A percentile compares a stretch with the other conserved stretches of the same genome.
Evolutionary conservation across 2,797 vertebrate species (phyloP).

Genomic region (Synanceia verrucosa): DNA sequence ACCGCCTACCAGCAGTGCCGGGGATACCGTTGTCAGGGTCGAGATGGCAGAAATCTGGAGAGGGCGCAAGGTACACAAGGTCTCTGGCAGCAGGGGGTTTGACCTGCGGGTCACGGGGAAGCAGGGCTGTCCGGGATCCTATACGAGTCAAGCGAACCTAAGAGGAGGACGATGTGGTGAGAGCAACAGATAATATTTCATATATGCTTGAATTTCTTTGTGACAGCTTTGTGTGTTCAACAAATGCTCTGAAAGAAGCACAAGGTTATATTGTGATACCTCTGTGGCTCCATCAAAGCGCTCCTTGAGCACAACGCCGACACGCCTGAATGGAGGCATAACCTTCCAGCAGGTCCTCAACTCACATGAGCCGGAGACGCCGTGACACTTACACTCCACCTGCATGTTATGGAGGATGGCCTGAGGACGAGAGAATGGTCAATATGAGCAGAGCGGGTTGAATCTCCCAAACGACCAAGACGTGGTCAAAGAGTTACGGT

Average conservation of each 20-base stretch:
- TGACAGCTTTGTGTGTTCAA: not conserved
- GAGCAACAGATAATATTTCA: not conserved
- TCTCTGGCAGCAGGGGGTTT: slow-evolving; percentile 83
- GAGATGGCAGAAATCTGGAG: slow-evolving; percentile 82
- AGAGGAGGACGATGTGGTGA: not conserved
- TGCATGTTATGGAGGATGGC: slow-evolving; percentile 87
- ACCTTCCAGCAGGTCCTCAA: slow-evolving; percentile 85
- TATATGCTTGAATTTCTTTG: not conserved
- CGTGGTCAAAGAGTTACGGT: not conserved
- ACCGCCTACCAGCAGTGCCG: slow-evolving; percentile 79
- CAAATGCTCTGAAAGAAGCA: not conserved
- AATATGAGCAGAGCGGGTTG: not conserved
- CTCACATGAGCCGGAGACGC: slow-evolving; percentile 84
- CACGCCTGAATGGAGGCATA: slow-evolving; percentile 82
- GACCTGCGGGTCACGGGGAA: slow-evolving; percentile 83
- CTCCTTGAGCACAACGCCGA: slow-evolving; percentile 83
- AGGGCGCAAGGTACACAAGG: slow-evolving; percentile 81
- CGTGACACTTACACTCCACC: slow-evolving; percentile 84
- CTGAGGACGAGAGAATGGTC: slow-evolving; percentile 54
- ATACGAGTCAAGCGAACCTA: slow-evolving; percentile 83
- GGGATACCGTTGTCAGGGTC: slow-evolving; percentile 78
- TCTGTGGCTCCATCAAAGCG: slow-evolving; percentile 83
- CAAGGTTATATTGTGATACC: slow-evolving; percentile 60
- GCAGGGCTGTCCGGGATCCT: slow-evolving; percentile 78
- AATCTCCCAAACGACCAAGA: not conserved